Base-by-base conservation (phyloP, 2,797 vertebrate species). In the Falco columbarius region DNA sequence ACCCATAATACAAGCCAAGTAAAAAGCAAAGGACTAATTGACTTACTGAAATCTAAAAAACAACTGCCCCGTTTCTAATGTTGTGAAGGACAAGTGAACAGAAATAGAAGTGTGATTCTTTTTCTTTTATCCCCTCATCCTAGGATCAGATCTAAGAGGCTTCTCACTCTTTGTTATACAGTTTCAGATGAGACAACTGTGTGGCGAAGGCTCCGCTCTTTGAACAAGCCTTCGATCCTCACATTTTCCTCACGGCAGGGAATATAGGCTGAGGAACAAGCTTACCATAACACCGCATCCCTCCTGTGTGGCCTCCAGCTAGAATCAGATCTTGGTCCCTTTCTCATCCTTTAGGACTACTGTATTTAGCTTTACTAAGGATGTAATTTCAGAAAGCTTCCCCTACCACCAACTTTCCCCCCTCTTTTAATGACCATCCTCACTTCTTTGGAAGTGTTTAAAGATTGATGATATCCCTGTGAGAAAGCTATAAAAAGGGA, bases 11-110 rank as follows among this genome's bases (percentile, higher is more conserved):
- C 21, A 89, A 96, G 70, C 49, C 61, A 92, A 93, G n/a, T 52
- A 73, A 81, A 96, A 95, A 92, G 47, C 80, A 84, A 89, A 81
- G 55, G 88, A 95, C 88, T 74, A 92, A 92, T 12, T 92, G 63
- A 92, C 73, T 94, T 94, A 86, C 34, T 86, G 66, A 89, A 96
- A 89, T 59, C 70, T 75, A 14, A 73, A 86, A 79, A 91, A 51
- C 72, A 73, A 47, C 88, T 12, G 0, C 72, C 58, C 62, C 0
- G 0, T 75, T 90, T 89, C 67, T 93, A 75, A 80, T 86, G 71
- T 63, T 4, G 20, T 47, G 67, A 95, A 93, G 89, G 83, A 95
- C 6, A 1, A 92, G 51, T 10, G 73, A 89, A 79, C 81, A 96
- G 86, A 96, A 95, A 91, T 63, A 95, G 79, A 95, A 79, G 38